phyloP scores from a whole-genome alignment of 2,113 vertebrate genomes.

The Scophthalmus maximus region DNA sequence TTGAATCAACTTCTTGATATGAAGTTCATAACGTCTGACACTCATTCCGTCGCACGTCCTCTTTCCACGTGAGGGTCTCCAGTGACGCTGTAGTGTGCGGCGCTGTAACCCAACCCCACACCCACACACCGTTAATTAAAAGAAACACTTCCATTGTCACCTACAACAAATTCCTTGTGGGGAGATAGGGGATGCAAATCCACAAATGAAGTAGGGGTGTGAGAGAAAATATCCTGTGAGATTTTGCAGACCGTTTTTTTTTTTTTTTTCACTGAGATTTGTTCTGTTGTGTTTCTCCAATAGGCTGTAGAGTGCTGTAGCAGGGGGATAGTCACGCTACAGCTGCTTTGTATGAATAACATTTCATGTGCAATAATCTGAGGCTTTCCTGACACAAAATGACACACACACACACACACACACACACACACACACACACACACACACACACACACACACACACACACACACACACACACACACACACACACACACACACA shows the following conservation, averaged over 20 bases:
- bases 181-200: slow-evolving; percentile 11
- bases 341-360: slow-evolving; percentile 81
- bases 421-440: slow-evolving; percentile 38
- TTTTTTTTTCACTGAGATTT: slow-evolving; percentile 75
- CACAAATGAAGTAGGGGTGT: slow-evolving; percentile 58
- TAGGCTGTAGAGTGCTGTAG: slow-evolving; percentile 75
- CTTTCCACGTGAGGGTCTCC: neutral
- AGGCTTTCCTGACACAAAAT: slow-evolving; percentile 76
- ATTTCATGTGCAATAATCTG: slow-evolving; percentile 84
- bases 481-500: neutral
- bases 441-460: slow-evolving; percentile 8
- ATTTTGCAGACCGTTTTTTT: slow-evolving; percentile 73
- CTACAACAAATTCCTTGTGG: neutral
- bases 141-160: slow-evolving; percentile 31
- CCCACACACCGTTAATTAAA: slow-evolving; percentile 31
- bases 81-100: neutral
- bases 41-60: neutral
- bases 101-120: neutral
- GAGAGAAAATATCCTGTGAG: slow-evolving; percentile 58
- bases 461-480: neutral
- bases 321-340: slow-evolving; percentile 78
- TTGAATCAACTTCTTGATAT: no score
- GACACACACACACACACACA: slow-evolving; percentile 52
- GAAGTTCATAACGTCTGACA: neutral
- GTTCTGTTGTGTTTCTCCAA: slow-evolving; percentile 78